Evolutionary conservation across 2,113 vertebrate species (phyloP).

Genomic region (Nycticorax nycticorax): DNA sequence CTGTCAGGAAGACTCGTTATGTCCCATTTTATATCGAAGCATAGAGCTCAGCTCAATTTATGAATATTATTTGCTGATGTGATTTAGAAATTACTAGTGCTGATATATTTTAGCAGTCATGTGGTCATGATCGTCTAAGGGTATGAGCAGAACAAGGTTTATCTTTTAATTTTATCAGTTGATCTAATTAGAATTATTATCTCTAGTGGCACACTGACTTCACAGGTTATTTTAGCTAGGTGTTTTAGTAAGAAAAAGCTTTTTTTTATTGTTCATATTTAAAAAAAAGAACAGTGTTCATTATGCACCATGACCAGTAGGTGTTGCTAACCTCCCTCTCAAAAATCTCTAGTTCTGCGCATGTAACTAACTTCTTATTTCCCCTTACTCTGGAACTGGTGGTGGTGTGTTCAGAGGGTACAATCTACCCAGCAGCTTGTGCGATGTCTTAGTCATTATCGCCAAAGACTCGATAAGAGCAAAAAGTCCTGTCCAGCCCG

Average conservation of each 20-base stretch:
- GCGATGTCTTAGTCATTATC: not conserved
- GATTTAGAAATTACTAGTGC: not conserved
- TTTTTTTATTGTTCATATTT: not conserved
- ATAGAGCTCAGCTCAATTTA: not conserved
- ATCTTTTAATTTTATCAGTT: not conserved
- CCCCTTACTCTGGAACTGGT: not conserved
- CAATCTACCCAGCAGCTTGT: not conserved
- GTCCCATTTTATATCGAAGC: not conserved
- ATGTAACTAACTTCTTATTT: not conserved
- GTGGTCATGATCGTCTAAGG: not conserved
- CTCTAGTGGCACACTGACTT: not conserved
- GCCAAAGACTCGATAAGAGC: not conserved
- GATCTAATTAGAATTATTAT: not conserved
- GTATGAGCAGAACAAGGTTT: not conserved
- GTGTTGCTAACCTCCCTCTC: slow-evolving; percentile 62
- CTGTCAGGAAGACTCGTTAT: not conserved
- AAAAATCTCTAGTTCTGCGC: not conserved
- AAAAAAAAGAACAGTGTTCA: not conserved
- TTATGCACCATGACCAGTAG: slow-evolving; percentile 53
- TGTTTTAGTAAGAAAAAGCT: not conserved
- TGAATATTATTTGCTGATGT: not conserved
- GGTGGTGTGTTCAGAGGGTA: not conserved
- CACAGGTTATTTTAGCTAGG: not conserved
- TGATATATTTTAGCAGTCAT: not conserved
- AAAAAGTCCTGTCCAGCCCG: not conserved